phyloP scores from a whole-genome alignment of 2,888 invertebrate species.

The Chrysolina haemoptera region DNA sequence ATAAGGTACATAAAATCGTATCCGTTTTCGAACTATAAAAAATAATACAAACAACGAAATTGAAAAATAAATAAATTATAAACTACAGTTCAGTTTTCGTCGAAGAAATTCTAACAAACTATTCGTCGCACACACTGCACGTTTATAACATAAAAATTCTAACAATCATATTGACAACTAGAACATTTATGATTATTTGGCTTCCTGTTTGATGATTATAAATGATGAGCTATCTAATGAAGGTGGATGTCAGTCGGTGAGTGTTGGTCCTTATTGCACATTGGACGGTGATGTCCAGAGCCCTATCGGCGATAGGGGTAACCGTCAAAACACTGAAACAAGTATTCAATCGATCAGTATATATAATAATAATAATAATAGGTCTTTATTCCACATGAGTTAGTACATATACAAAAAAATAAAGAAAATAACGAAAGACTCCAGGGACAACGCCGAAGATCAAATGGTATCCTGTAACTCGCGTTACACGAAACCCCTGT shows the following conservation, averaged over 20 bases:
- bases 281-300: conserved; percentile 69
- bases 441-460: too few relatives aligned
- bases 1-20: conserved; percentile 53
- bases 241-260: conserved; percentile 69
- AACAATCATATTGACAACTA: conserved; percentile 66
- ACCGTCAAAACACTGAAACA: conserved; percentile 70
- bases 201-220: conserved; percentile 64
- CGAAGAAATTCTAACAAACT: conserved; percentile 50
- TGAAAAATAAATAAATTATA: conserved; percentile 54
- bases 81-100: conserved; percentile 41
- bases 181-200: conserved; percentile 70
- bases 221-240: conserved; percentile 69
- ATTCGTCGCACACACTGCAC: conserved; percentile 61
- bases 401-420: too few relatives aligned
- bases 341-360: conserved; percentile 36
- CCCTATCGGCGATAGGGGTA: conserved; percentile 68
- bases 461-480: too few relatives aligned
- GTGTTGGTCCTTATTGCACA: conserved; percentile 71
- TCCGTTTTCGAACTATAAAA: conserved; percentile 50
- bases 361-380: too few relatives aligned
- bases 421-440: too few relatives aligned
- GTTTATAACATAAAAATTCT: conserved; percentile 64
- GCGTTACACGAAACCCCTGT: too few relatives aligned
- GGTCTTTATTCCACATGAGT: too few relatives aligned
- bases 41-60: conserved; percentile 55